phyloP scores from a whole-genome alignment of 2,888 invertebrate species.

The Rhagonycha fulva region DNA sequence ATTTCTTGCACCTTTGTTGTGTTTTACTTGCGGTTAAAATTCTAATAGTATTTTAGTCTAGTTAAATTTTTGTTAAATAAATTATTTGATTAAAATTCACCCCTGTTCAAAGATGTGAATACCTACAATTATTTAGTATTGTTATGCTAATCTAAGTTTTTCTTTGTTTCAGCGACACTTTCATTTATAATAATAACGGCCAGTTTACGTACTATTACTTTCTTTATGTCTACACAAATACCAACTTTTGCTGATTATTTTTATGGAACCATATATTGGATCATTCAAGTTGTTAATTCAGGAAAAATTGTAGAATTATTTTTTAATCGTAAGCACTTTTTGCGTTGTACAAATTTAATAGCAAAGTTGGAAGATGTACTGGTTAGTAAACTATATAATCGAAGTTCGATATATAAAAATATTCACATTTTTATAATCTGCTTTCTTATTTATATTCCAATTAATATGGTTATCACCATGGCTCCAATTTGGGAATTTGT shows the following conservation, averaged over 20 bases:
- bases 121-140: too few species aligned
- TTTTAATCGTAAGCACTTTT: not conserved
- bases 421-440: not conserved
- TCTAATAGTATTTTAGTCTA: too few species aligned
- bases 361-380: not conserved
- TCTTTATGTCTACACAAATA: not conserved
- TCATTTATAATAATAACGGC: not conserved
- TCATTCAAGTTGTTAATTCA: not conserved
- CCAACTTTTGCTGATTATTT: not conserved
- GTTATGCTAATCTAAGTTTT: not conserved
- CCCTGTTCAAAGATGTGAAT: too few species aligned
- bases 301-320: not conserved
- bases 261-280: not conserved
- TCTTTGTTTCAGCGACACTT: not conserved
- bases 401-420: not conserved
- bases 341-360: not conserved
- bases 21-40: too few species aligned
- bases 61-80: too few species aligned
- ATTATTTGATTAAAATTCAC: too few species aligned
- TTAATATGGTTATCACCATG: not conserved
- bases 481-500: not conserved
- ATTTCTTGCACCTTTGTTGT: too few species aligned
- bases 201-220: not conserved
- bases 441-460: not conserved
- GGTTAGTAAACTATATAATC: not conserved